A percentile compares a stretch with the other conserved stretches of the same genome.
These are phyloP conservation scores for Seladonia tumulorum DNA, from an alignment of 2,888 invertebrate genomes.

Conservation along the genomic window DNA sequence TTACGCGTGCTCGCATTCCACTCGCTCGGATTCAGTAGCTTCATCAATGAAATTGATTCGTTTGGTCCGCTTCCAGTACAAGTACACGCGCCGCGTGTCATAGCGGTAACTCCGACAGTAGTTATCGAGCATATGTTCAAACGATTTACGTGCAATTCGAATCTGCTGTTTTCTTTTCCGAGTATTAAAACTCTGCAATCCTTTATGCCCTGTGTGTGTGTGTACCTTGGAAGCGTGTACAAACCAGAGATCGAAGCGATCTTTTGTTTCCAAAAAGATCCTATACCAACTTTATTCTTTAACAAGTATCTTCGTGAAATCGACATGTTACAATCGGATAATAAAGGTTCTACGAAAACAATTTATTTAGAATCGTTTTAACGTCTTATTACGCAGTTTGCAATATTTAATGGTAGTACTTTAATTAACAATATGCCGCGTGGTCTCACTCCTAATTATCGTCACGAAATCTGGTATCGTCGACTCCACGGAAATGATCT, in stretches of 20 bases:
- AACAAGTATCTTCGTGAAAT: neutral
- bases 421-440: neutral
- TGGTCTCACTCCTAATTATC: conserved; percentile 14
- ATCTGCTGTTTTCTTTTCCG: neutral
- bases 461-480: conserved; percentile 16
- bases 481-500: conserved; percentile 23
- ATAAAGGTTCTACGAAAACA: neutral
- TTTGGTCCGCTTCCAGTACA: conserved; percentile 56
- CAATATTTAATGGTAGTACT: neutral
- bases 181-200: neutral
- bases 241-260: neutral
- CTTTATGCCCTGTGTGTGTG: neutral
- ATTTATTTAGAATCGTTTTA: neutral
- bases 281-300: neutral
- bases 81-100: conserved; percentile 28
- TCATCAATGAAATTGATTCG: conserved; percentile 82
- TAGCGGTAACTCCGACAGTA: conserved; percentile 28
- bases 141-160: conserved; percentile 46
- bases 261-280: neutral
- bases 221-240: neutral
- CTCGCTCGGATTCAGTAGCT: conserved; percentile 79
- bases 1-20: conserved; percentile 75
- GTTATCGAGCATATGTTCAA: conserved; percentile 51
- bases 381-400: neutral
- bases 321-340: neutral